Base-by-base conservation (phyloP, 2,113 vertebrate species). In the Petrocephalus microphthalmus region DNA sequence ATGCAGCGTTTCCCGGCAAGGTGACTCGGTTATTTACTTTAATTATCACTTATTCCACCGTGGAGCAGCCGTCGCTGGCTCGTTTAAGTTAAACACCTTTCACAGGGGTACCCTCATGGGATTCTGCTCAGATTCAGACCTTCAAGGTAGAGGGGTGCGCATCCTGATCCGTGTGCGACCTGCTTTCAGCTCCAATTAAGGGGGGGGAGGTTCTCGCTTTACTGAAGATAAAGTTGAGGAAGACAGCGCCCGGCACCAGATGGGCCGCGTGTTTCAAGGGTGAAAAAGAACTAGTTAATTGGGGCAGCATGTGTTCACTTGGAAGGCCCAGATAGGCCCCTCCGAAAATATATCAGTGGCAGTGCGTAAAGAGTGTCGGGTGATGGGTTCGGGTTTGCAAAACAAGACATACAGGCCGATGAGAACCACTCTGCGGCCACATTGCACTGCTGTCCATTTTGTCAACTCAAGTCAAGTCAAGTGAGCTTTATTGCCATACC, bases 251-350 rank as follows among this genome's bases (percentile, higher is more conserved):
- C 25, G 2, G 84, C 49, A 54, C 52, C 64, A 78, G 57, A 87
- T 87, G 60, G 85, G 54, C 57, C 15, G 6, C 33, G 42, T 25
- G 17, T 83, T 83, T 83, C 78, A 57, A 53, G 42, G 33, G 71
- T 88, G 64, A 52, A 53, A 15, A 45, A 74, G 49, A 74, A 78
- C 57, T 87, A 78, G 86, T 53, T 78, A 78, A 87, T 87, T 78
- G 54, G 86, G 60, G 13, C 86, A 78, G 86, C 33, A 29, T n/a
- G 11, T 64, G 29, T 60, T 86, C 19, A 7, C n/a, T 64, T 57
- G 20, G 37, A 86, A 15, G 10, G 33, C 85, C 20, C 53, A 57
- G 54, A 86, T 60, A 45, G 37, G 33, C 37, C 7, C 54, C 54
- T 42, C 25, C 6, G 53, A 86, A 64, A 22, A 57, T 57, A 42